Evolutionary conservation across 2,888 invertebrate species (phyloP).

Genomic region (Plutella xylostella): DNA sequence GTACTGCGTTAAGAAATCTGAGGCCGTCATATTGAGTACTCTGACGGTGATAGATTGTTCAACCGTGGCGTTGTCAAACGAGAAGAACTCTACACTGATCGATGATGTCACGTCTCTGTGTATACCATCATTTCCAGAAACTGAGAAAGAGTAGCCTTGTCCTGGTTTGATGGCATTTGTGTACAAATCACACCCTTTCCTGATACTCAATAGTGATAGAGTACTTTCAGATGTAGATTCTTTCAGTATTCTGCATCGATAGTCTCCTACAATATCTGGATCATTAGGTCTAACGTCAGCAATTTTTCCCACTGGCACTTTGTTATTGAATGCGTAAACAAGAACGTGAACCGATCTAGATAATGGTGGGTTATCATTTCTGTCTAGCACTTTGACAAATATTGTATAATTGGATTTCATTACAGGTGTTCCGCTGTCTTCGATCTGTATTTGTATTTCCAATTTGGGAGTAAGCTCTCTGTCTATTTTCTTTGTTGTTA

Average conservation of each 20-base stretch:
- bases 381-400: conserved; percentile 81
- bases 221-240: conserved; percentile 71
- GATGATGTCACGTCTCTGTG: conserved; percentile 90
- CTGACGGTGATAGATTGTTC: conserved; percentile 85
- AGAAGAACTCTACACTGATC: conserved; percentile 84
- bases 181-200: conserved; percentile 82
- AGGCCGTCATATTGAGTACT: conserved; percentile 78
- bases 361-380: conserved; percentile 91
- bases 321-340: conserved; percentile 81
- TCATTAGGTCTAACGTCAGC: conserved; percentile 95
- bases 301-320: conserved; percentile 83
- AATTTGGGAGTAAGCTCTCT: conserved; percentile 83
- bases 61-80: conserved; percentile 84
- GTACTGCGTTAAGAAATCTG: conserved; percentile 79
- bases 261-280: conserved; percentile 89
- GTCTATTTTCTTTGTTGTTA: conserved; percentile 83
- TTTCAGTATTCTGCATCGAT: conserved; percentile 85
- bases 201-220: conserved; percentile 75
- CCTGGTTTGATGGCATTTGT: conserved; percentile 78
- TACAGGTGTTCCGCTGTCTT: conserved; percentile 87
- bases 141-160: conserved; percentile 80
- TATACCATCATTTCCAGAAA: conserved; percentile 90
- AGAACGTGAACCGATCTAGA: conserved; percentile 85
- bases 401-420: conserved; percentile 86
- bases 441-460: conserved; percentile 83